Conservation (phyloP, 2,113 vertebrate species). For the Parotia lawesii region DNA sequence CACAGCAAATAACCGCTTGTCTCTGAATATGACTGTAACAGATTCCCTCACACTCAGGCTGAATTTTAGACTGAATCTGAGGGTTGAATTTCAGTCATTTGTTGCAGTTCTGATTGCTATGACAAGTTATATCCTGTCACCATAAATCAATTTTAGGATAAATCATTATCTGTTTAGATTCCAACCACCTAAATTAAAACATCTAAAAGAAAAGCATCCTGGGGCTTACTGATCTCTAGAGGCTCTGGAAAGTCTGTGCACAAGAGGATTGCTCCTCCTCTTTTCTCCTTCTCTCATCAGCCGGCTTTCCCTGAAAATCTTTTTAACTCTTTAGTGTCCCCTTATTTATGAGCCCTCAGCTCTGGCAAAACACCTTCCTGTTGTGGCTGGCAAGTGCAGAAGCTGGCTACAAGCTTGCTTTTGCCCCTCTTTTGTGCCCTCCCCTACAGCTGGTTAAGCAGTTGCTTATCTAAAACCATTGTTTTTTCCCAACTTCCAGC, state of each 20-base stretch:
- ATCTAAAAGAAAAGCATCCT: neutral
- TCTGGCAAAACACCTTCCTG: neutral
- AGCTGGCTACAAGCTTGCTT: neutral
- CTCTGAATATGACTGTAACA: neutral
- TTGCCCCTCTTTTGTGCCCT: fast-evolving
- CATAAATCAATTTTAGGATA: neutral
- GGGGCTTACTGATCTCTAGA: constrained; percentile 1
- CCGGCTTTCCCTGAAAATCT: neutral
- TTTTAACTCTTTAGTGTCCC: neutral
- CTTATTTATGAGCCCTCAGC: neutral
- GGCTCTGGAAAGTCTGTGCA: neutral
- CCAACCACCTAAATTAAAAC: constrained; percentile 12
- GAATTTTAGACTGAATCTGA: neutral
- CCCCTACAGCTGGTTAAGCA: neutral
- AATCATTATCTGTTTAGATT: neutral
- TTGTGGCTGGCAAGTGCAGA: neutral
- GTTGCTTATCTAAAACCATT: neutral
- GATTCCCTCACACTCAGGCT: neutral
- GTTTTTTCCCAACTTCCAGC: neutral
- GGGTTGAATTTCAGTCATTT: neutral
- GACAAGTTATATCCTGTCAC: neutral
- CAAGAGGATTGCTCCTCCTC: neutral
- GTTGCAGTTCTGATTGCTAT: neutral
- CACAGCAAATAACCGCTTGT: neutral
- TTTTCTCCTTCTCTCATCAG: neutral